Conservation (phyloP, 2,888 invertebrate genomes). For the Cactoblastis cactorum region DNA sequence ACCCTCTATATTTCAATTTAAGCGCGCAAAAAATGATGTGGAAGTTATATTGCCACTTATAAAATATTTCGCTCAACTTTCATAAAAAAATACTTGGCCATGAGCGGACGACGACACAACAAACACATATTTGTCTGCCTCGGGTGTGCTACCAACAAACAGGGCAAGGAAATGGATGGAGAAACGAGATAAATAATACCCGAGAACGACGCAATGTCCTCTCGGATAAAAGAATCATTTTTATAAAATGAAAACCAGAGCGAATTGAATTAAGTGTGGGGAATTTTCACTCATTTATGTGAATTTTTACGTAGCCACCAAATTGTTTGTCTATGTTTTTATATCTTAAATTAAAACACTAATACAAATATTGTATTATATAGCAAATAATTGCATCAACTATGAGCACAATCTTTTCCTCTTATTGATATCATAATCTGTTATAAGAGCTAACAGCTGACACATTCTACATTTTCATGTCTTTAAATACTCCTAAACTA, state of each 20-base stretch:
- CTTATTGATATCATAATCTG: no score
- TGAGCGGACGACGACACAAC: constrained; percentile 38
- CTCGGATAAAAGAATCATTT: constrained; percentile 37
- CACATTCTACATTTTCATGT: no score
- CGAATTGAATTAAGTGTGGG: constrained; percentile 14
- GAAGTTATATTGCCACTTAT: constrained; percentile 40
- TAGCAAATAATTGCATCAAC: no score
- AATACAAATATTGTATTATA: no score
- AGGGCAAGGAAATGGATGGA: constrained; percentile 56
- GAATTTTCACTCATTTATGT: neutral
- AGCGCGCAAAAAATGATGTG: constrained; percentile 29
- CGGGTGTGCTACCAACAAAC: constrained; percentile 48
- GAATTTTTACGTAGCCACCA: neutral
- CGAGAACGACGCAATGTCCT: constrained; percentile 32
- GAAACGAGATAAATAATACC: constrained; percentile 57
- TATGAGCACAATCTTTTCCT: no score
- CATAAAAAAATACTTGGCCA: constrained; percentile 41
- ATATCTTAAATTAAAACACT: no score
- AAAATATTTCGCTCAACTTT: constrained; percentile 38
- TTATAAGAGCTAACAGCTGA: no score
- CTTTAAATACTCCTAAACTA: no score
- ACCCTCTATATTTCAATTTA: constrained; percentile 21
- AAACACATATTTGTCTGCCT: constrained; percentile 54
- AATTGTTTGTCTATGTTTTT: neutral
- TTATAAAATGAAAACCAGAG: constrained; percentile 17